Base-by-base conservation (phyloP, 2,888 invertebrate genomes). In the Junonia oenone region DNA sequence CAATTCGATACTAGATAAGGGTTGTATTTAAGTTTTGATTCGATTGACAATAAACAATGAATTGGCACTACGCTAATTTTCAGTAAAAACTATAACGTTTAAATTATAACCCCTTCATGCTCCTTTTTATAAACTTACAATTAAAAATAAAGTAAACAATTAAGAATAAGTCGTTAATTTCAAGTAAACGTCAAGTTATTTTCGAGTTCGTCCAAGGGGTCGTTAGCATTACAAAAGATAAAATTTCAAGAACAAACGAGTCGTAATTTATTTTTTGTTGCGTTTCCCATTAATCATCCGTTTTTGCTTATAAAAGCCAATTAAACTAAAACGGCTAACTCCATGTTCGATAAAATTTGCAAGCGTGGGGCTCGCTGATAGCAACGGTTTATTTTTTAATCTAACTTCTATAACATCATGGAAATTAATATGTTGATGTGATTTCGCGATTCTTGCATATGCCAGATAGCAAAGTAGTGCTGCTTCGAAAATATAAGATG, bases 291-390 rank as follows among this genome's bases (percentile, higher is more conserved):
- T 61, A 64, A 64, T 64, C 64, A 64, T 61, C 50, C 61, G 58
- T 52, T 63, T 57, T 61, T 60, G 61, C 63, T 64, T 61, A 62
- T 60, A 62, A 61, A 63, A 64, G 57, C 57, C 61, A 64, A 64
- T 63, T 64, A 64, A 63, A 64, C 56, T 58, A 52, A 48, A 50
- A 56, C 35, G 45, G 56, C 59, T 54, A 58, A 57, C 46, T 61
- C 61, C 53, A 63, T 58, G 62, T 58, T 63, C 57, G 55, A 50
- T 47, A 47, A 37, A 45, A 56, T 51, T 50, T 43, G 55, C 51
- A 48, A 13, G 58, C 22, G 26, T 46, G 52, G 37, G 29, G 19
- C 19, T 51, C 29, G 11, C 53, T 35, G 58, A 61, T 58, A 57
- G 51, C 51, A 15, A 43, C 9, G 49, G 19, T 27, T 40, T 31